These are phyloP conservation scores for Brachylomia viminalis DNA, from an alignment of 2,888 invertebrate species.

Conservation along the genomic window DNA sequence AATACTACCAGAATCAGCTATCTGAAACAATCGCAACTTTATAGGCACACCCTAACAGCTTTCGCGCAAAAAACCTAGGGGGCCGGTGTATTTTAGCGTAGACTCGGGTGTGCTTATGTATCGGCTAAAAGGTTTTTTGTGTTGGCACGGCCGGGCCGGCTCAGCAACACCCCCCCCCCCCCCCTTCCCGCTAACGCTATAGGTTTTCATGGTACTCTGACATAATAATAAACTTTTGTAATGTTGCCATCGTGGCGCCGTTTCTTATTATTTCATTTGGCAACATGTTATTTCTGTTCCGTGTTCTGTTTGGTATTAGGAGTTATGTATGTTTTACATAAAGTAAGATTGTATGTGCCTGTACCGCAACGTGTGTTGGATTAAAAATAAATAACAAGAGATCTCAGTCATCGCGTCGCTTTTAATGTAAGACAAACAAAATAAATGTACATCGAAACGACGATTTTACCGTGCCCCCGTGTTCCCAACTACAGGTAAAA, in stretches of 20 bases:
- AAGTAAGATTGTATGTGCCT: background rate
- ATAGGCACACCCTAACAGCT: constrained; percentile 49
- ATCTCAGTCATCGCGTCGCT: background rate
- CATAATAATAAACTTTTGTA: constrained; percentile 58
- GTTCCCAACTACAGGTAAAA: background rate
- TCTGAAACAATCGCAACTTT: constrained; percentile 52
- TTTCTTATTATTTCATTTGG: constrained; percentile 48
- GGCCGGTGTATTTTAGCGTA: constrained; percentile 51
- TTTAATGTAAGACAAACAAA: background rate
- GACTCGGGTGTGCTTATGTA: constrained; percentile 62
- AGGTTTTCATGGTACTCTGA: constrained; percentile 55
- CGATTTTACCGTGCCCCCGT: background rate
- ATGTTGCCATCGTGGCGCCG: constrained; percentile 25
- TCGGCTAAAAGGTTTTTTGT: constrained; percentile 68
- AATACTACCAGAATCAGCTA: constrained; percentile 44
- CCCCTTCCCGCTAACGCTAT: constrained; percentile 27
- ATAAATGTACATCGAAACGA: too few relatives aligned
- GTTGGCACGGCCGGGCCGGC: constrained; percentile 46
- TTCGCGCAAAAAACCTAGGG: constrained; percentile 59
- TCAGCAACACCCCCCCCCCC: background rate
- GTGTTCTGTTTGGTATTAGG: background rate
- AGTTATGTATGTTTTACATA: constrained; percentile 1
- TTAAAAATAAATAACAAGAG: background rate
- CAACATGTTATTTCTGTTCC: constrained; percentile 18
- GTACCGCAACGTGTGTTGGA: background rate